Evolutionary conservation across 2,888 invertebrate genomes (phyloP).

Genomic region (Anthrax anthrax): DNA sequence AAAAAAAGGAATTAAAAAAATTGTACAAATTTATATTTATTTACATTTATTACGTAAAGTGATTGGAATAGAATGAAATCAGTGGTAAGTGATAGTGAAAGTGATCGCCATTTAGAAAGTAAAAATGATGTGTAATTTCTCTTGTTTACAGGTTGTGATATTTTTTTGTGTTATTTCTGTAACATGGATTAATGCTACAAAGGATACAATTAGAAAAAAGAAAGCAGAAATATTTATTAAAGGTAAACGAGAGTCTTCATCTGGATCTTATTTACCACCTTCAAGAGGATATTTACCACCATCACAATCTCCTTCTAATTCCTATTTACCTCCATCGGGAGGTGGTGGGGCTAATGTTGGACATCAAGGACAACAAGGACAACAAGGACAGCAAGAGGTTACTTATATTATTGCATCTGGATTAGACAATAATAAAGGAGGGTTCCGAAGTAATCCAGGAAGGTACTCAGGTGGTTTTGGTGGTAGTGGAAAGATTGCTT

Average conservation of each 20-base stretch:
- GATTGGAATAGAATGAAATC: conserved; percentile 10
- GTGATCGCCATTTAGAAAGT: not conserved
- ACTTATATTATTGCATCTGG: conserved; percentile 4
- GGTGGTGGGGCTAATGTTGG: not conserved
- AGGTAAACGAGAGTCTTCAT: conserved; percentile 9
- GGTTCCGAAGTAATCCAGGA: not conserved
- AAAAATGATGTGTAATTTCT: not conserved
- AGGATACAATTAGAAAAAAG: conserved; percentile 7
- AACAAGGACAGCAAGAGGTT: not conserved
- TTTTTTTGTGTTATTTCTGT: not conserved
- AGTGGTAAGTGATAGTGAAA: conserved; percentile 8
- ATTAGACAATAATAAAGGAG: not conserved
- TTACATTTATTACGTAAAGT: no score
- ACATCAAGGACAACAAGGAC: no score
- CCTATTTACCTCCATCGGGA: conserved; percentile 1
- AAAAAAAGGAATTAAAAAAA: not conserved
- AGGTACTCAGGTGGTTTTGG: not conserved
- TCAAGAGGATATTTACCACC: conserved; percentile 1
- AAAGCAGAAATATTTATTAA: conserved; percentile 5
- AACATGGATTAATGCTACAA: conserved; percentile 1
- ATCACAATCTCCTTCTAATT: conserved; percentile 1
- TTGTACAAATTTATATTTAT: not conserved
- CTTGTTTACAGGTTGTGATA: conserved; percentile 1
- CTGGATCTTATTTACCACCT: conserved; percentile 4
- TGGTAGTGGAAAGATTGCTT: not conserved